phyloP scores from a whole-genome alignment of 2,888 invertebrate genomes.

The Sinotaia quadrata region DNA sequence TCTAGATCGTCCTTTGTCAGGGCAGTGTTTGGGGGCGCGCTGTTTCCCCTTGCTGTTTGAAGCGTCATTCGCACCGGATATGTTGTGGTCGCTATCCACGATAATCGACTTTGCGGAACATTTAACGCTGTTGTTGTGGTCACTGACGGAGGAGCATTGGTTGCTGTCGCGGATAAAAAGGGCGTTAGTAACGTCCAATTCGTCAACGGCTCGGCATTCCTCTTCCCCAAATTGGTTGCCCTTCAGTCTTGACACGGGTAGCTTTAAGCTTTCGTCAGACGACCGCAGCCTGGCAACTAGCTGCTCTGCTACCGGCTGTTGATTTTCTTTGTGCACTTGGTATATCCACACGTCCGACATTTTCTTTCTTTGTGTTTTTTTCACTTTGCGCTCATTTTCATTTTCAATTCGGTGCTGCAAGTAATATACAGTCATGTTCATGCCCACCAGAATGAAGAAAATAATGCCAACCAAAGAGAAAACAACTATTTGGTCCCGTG shows the following conservation, averaged over 20 bases:
- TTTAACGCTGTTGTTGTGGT: conserved; percentile 17
- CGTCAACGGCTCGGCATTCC: conserved; percentile 19
- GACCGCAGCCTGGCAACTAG: conserved; percentile 11
- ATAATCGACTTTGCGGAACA: background rate
- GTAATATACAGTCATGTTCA: conserved; percentile 27
- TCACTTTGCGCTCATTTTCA: background rate
- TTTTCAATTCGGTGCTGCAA: conserved; percentile 13
- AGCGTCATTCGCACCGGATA: background rate
- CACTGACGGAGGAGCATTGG: conserved; percentile 12
- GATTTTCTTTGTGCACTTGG: conserved; percentile 20
- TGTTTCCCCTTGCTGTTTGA: background rate
- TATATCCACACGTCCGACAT: conserved; percentile 26
- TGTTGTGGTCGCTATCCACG: background rate
- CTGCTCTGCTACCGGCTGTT: background rate
- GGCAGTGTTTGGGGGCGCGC: background rate
- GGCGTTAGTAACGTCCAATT: conserved; percentile 16
- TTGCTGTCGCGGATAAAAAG: conserved; percentile 21
- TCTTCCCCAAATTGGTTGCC: too few relatives aligned
- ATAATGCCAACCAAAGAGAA: conserved; percentile 19
- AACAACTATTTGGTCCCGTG: conserved; percentile 26
- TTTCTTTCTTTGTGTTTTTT: conserved; percentile 5
- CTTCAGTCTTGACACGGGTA: background rate
- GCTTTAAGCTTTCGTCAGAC: conserved; percentile 16
- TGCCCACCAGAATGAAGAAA: conserved; percentile 14
- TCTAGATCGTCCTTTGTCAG: too few relatives aligned